A percentile compares a stretch with the other conserved stretches of the same genome.
phyloP scores from a whole-genome alignment of 1,140 invertebrate genomes.

The Tetraneura akinire region DNA sequence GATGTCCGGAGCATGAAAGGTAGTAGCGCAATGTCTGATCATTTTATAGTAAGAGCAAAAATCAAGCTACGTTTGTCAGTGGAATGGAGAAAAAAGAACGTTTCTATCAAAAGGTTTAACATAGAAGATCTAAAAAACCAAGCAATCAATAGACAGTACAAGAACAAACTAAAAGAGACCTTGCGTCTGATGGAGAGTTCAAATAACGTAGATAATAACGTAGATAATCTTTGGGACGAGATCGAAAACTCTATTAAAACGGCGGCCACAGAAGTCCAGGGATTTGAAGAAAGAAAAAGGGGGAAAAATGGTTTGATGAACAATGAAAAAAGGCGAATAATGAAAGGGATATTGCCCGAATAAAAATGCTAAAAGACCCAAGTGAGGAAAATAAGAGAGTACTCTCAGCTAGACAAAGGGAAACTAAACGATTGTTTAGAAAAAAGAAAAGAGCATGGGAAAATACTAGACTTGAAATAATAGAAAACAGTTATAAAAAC shows the following conservation, averaged over 20 bases:
- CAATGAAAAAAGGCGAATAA: neutral
- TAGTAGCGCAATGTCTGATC: neutral
- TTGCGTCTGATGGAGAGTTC: neutral
- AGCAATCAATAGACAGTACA: neutral
- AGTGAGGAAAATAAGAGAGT: slow-evolving; percentile 7
- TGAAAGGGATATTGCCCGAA: neutral
- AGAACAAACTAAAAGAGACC: slow-evolving; percentile 5
- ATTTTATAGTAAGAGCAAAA: slow-evolving; percentile 31
- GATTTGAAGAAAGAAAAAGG: neutral
- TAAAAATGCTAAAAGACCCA: slow-evolving; percentile 6
- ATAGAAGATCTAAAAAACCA: neutral
- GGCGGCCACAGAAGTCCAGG: neutral
- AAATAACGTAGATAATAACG: neutral
- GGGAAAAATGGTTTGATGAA: slow-evolving; percentile 15
- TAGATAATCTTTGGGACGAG: neutral
- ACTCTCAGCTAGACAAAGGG: neutral
- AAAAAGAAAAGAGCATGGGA: neutral
- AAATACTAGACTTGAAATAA: slow-evolving; percentile 10
- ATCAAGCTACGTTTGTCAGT: neutral
- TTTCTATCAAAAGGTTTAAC: neutral
- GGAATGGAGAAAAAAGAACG: neutral
- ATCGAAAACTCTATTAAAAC: neutral
- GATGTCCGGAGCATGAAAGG: neutral
- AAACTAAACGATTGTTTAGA: neutral
- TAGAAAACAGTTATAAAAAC: neutral